Evolutionary conservation across 2,888 invertebrate genomes (phyloP).

Genomic region (Dolichomitus sp.): DNA sequence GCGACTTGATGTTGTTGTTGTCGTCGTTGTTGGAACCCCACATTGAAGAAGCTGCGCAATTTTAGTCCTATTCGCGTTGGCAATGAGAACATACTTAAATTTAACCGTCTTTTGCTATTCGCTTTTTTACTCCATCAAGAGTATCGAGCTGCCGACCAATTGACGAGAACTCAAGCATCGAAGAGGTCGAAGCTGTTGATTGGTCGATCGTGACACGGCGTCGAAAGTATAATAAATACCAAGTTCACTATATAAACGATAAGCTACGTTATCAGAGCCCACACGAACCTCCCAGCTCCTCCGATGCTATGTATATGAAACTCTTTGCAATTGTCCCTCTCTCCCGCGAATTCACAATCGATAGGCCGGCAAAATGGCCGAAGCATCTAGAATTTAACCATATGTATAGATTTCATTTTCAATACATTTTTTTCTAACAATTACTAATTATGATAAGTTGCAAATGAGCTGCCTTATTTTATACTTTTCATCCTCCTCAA

Average conservation of each 20-base stretch:
- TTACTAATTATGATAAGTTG: slow-evolving; percentile 8
- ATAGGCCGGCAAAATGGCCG: slow-evolving; percentile 73
- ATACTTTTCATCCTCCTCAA: background rate
- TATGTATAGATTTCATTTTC: slow-evolving; percentile 9
- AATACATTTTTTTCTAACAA: background rate
- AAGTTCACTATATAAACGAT: slow-evolving; percentile 63
- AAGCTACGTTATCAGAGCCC: slow-evolving; percentile 59
- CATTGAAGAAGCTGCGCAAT: slow-evolving; percentile 26
- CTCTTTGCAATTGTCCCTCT: slow-evolving; percentile 9
- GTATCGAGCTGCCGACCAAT: slow-evolving; percentile 53
- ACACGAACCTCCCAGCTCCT: slow-evolving; percentile 43
- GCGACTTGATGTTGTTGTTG: background rate
- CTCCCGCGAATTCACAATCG: slow-evolving; percentile 2
- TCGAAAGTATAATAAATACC: slow-evolving; percentile 30
- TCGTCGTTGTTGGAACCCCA: background rate
- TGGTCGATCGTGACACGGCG: slow-evolving; percentile 56
- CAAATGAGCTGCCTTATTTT: background rate
- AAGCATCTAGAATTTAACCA: background rate
- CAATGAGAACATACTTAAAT: slow-evolving; percentile 73
- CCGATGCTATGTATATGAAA: slow-evolving; percentile 38
- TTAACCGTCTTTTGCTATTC: slow-evolving; percentile 69
- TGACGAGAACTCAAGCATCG: slow-evolving; percentile 13
- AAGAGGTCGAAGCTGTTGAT: slow-evolving; percentile 58
- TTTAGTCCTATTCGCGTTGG: slow-evolving; percentile 1
- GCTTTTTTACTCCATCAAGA: slow-evolving; percentile 43